phyloP scores from a whole-genome alignment of 2,888 invertebrate species.

The Drosophila cognata region DNA sequence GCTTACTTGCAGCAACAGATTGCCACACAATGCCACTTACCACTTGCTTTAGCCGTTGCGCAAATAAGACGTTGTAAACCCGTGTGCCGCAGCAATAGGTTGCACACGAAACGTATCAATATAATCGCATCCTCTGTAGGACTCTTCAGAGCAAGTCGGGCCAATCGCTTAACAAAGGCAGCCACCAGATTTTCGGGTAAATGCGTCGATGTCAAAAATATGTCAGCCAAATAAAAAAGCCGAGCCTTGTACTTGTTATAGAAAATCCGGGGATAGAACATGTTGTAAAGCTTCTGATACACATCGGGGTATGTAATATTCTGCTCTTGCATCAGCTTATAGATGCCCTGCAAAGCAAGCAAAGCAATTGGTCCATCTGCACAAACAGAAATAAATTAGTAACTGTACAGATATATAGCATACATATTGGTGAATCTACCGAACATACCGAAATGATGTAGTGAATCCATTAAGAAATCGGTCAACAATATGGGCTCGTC shows the following conservation, averaged over 20 bases:
- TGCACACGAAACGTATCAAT: conserved; percentile 93
- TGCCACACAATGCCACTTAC: conserved; percentile 54
- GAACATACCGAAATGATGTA: conserved; percentile 89
- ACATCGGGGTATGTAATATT: conserved; percentile 98
- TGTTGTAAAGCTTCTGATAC: conserved; percentile 96
- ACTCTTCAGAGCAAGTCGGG: conserved; percentile 93
- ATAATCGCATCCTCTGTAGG: conserved; percentile 92
- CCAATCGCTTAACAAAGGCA: conserved; percentile 95
- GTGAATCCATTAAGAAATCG: conserved; percentile 96
- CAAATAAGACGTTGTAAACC: conserved; percentile 90
- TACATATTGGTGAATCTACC: not conserved
- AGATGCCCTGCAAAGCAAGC: conserved; percentile 95
- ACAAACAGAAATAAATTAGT: conserved; percentile 19
- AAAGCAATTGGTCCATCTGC: conserved; percentile 94
- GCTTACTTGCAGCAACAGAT: not conserved
- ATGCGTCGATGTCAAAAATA: conserved; percentile 97
- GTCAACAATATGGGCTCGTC: conserved; percentile 93
- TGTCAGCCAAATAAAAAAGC: conserved; percentile 94
- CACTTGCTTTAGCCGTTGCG: conserved; percentile 85
- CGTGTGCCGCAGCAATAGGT: conserved; percentile 94
- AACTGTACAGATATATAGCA: not conserved
- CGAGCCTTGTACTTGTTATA: conserved; percentile 95
- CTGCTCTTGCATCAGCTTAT: conserved; percentile 94
- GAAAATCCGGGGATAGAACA: conserved; percentile 96
- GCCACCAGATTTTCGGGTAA: conserved; percentile 96